Evolutionary conservation across 2,113 vertebrate species (phyloP), one percentile per base, ranked within the genome.

Genomic region (Osmerus mordax): DNA sequence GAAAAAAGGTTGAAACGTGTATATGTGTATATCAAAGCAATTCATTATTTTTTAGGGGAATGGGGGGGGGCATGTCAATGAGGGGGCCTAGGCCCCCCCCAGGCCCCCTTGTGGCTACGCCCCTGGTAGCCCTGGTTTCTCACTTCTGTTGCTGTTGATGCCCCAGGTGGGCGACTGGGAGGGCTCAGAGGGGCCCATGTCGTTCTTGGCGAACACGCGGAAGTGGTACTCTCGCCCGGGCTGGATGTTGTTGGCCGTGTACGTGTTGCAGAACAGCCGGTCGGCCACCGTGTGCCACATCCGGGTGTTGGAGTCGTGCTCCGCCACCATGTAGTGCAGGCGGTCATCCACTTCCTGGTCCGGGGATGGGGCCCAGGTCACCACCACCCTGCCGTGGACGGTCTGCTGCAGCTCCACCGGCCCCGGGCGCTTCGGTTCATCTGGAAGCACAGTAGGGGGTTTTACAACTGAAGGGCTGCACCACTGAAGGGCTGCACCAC

Each of bases 141-240:
- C 67, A 90, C 89, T 84, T 89, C 77, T 90, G 72, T 85, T 89
- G 63, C 65, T 83, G 65, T 86, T 75, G 63, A 84, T 66, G 16
- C 79, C 89, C 95, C 95, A 96, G 8, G 94, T 92, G 18, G 82
- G 78, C 13, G 93, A 94, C 58, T 91, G 89, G 3, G 94, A 94
- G 0, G 95, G 92, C 25, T 82, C 81, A 28, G 95, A 96, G 70
- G 79, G 59, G 51, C 94, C 95, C 89, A 95, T 72, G 29, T 86
- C 87, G 0, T 94, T 97, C 81, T 93, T 94, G 75, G 95, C 95
- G 60, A 92, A 87, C 13, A 96, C 89, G 3, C 84, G 90, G 74
- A 96, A 97, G 81, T 92, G 89, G 65, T 97, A 96, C 70, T 94
- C 83, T 2, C 77, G 78, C 28, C 94, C 95, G 0, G 92, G 83